Conservation (phyloP, 2,888 invertebrate species). For the Salticus scenicus region DNA sequence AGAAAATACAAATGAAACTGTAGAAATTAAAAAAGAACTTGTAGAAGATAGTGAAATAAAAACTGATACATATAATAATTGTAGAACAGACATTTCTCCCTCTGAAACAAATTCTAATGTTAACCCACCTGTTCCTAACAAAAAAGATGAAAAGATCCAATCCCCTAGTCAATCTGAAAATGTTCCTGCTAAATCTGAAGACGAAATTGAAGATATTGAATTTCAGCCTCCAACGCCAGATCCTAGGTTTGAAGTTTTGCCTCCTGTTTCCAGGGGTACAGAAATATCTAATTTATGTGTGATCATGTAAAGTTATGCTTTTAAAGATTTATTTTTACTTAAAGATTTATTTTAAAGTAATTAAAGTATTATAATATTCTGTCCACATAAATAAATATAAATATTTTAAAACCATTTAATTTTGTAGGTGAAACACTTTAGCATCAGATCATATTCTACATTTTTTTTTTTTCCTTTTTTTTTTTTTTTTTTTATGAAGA, state of each 20-base stretch:
- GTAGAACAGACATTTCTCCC: too few species aligned
- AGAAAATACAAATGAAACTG: too few species aligned
- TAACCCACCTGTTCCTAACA: neutral
- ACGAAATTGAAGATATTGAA: slow-evolving; percentile 78
- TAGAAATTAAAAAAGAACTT: neutral
- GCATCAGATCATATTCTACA: too few species aligned
- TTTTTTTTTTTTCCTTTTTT: too few species aligned
- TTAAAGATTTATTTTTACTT: too few species aligned
- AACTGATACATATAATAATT: too few species aligned
- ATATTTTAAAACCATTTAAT: too few species aligned
- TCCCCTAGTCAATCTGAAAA: neutral
- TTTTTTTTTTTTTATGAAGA: too few species aligned
- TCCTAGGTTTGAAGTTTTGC: slow-evolving; percentile 81
- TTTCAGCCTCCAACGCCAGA: slow-evolving; percentile 70
- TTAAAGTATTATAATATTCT: too few species aligned
- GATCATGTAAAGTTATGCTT: slow-evolving; percentile 77
- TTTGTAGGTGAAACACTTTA: too few species aligned
- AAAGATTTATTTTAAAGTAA: too few species aligned
- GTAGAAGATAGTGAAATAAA: neutral
- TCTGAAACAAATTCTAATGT: neutral
- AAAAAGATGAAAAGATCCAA: neutral
- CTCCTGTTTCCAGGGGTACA: slow-evolving; percentile 83
- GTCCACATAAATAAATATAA: too few species aligned
- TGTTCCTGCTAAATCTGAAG: slow-evolving; percentile 2
- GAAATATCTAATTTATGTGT: slow-evolving; percentile 91